Base-by-base conservation (phyloP, 2,113 vertebrate species). In the Indicator indicator region DNA sequence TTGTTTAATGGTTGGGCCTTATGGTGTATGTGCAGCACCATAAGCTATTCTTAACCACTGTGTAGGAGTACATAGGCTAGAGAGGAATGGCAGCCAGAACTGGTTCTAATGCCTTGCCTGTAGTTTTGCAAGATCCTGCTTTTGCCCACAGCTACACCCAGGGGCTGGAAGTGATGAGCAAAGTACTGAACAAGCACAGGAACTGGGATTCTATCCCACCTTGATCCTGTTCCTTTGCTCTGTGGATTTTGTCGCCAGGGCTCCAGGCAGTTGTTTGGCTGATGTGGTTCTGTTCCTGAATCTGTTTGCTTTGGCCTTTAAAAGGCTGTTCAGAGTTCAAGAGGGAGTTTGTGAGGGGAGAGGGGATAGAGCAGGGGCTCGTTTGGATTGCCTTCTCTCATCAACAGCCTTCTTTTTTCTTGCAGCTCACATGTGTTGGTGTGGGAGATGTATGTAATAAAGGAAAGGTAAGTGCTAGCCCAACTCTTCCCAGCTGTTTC, bases 361-460 rank as follows among this genome's bases (percentile, higher is more conserved):
- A 72, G 27, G 7, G 32, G 4, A 8, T 54, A 14, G 11, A 12
- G 50, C 50, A 83, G 33, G 58, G 32, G 28, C 36, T 63, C 26
- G 1, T 30, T 60, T 69, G 36, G 5, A 2, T 76, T 91, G 32
- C 50, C 23, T 73, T 89, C n/a, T 75, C 27, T 94, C 28, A 81
- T 40, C 9, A 12, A 23, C 38, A 30, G 20, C 82, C 75, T 50
- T 44, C 36, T 21, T 95, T 96, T 95, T 77, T 94, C 94, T 97
- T 96, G 36, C 97, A 99, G 99, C 97, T 99, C 90, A 99, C 99
- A 0, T 99, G 99, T 12, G 99, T 99, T 54, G 98, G 98, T 3
- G 98, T 99, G 59, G 99, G 99, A 96, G 99, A 99, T 50, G 95
- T 99, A 9, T 99, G 99, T 96, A 99, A 99, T 88, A 99, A 98